These are phyloP conservation scores for Craseonycteris thonglongyai DNA, from an alignment of 2,113 vertebrate species.

Conservation along the genomic window DNA sequence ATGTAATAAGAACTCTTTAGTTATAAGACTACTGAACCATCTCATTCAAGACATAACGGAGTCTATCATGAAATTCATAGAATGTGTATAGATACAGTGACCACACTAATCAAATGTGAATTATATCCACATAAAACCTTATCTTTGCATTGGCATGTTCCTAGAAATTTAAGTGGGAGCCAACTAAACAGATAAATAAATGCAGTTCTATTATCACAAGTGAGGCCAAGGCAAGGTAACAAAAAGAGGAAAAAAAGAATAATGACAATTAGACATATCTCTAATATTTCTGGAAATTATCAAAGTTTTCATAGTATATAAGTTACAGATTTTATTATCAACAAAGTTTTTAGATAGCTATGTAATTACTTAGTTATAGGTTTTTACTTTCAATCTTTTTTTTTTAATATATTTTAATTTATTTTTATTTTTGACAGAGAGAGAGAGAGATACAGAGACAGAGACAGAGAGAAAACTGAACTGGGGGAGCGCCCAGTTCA, in stretches of 20 bases:
- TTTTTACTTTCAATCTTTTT: background rate
- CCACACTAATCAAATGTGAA: background rate
- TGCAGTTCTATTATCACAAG: background rate
- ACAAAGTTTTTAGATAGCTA: background rate
- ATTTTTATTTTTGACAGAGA: too few relatives aligned
- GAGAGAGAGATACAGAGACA: too few relatives aligned
- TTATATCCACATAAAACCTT: background rate
- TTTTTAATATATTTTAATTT: too few relatives aligned
- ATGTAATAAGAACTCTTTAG: background rate
- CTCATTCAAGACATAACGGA: background rate
- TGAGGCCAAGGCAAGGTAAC: background rate
- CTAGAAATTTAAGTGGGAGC: background rate
- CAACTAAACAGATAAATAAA: background rate
- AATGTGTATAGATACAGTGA: background rate
- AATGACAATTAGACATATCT: background rate
- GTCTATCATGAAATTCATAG: background rate
- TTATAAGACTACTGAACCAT: background rate
- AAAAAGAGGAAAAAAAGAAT: background rate
- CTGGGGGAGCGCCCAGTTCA: too few relatives aligned
- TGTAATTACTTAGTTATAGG: background rate
- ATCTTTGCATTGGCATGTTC: background rate
- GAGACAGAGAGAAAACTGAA: too few relatives aligned
- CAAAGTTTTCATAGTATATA: background rate
- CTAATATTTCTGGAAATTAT: background rate
- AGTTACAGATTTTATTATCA: background rate